A percentile compares a stretch with the other conserved stretches of the same genome.
Conservation (phyloP, 1,140 invertebrate species). For the Philotrypesis tridentata region DNA sequence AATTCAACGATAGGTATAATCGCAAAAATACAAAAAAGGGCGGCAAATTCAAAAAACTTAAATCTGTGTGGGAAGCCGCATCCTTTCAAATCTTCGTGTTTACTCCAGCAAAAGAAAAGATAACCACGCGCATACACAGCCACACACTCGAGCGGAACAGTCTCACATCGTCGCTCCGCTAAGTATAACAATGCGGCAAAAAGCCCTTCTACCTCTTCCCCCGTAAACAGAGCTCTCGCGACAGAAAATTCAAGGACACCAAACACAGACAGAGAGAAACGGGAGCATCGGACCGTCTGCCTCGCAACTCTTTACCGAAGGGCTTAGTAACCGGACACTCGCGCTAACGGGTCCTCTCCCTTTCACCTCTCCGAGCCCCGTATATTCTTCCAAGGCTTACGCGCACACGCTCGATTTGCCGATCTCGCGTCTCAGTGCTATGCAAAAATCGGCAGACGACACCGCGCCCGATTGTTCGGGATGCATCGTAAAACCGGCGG, state of each 20-base stretch:
- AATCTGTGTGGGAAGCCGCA: neutral
- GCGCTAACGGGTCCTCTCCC: conserved; percentile 45
- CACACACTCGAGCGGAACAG: neutral
- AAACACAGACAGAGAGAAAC: neutral
- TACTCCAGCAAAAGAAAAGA: neutral
- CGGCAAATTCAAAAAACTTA: neutral
- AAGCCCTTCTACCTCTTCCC: neutral
- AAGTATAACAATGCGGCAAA: neutral
- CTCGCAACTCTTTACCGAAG: conserved; percentile 66
- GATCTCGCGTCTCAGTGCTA: neutral
- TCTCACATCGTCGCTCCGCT: no score
- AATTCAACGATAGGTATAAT: no score
- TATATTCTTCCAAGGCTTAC: neutral
- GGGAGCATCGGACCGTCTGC: neutral
- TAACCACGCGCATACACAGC: neutral
- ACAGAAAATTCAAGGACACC: conserved; percentile 2
- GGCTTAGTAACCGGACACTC: conserved; percentile 66
- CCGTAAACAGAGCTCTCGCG: conserved; percentile 30
- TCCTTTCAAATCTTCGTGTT: neutral
- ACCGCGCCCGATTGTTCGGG: neutral
- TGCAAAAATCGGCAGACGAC: conserved; percentile 15
- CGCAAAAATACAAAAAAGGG: no score
- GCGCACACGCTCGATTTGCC: conserved; percentile 27
- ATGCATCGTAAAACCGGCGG: conserved; percentile 30
- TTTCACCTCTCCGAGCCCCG: conserved; percentile 28